Base-by-base conservation (phyloP, 64 coral and sea anemone genomes). In the Porites australiensis region DNA sequence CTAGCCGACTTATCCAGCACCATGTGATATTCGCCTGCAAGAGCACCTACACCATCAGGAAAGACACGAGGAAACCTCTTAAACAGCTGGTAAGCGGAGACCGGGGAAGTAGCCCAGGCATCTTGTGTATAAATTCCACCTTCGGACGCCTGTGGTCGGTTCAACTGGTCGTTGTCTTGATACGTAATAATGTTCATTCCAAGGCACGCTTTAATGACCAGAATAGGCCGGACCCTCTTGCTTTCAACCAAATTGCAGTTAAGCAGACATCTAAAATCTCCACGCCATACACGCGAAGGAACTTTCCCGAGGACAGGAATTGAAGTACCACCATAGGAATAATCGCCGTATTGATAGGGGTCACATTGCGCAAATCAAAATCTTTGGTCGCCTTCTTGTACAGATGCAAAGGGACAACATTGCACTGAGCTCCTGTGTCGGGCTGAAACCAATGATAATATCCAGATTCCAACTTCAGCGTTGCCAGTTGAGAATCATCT, bases 331-430 rank as follows among this genome's bases (percentile, higher is more conserved):
- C 27, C 82, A 50, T 68, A 67, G 65, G 53, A 10, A 68, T 20
- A 22, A 85, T 85, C 10, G 82, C 66, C 13, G 82, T 67, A 43
- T 48, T 85, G 7, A 2, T 27, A 19, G 44, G 82, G 0, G 7
- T 48, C 11, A 85, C 82, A 2, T 48, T 9, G 43, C 48, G 47
- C 0, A 85, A 11, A 2, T 48, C 44, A 48, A 27, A 60, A 62
- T 82, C 79, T 19, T 58, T 62, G 5, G 82, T 85, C 5, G 37
- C 82, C 22, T 82, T 82, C 60, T 70, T 48, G 50, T 85, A 68
- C 13, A 85, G 66, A 23, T 85, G 82, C 4, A 48, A 4, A 5
- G 81, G 27, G 4, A 84, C 64, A 65, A 84, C 79, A 61, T 82
- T 82, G 7, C 79, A 82, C 12, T 44, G 54, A 1, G 55, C 54